A percentile compares a stretch with the other conserved stretches of the same genome.
phyloP scores from a whole-genome alignment of 2,797 vertebrate species.

The Gobio occitaniae region DNA sequence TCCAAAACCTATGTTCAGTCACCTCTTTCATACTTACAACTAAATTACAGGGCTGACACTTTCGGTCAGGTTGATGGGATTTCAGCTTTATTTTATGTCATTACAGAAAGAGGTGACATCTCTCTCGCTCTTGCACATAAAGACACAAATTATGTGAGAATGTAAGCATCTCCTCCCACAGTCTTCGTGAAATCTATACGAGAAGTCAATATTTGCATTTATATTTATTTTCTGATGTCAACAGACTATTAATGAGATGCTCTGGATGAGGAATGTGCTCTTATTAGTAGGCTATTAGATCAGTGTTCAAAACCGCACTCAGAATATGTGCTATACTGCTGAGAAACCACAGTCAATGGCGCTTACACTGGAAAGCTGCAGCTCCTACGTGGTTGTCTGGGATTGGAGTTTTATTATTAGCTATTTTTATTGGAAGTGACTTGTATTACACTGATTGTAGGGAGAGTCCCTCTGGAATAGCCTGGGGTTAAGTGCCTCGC shows the following conservation, averaged over 20 bases:
- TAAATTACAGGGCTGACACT: conserved; percentile 60
- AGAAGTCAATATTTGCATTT: conserved; percentile 46
- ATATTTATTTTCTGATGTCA: conserved; percentile 39
- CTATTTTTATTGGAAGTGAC: conserved; percentile 45
- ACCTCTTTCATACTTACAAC: conserved; percentile 46
- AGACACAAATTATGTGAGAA: conserved; percentile 17
- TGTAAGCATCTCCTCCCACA: conserved; percentile 3
- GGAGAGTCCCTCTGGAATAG: conserved; percentile 38
- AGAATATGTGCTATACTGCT: neutral
- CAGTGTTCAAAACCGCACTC: conserved; percentile 30
- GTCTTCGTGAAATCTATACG: conserved; percentile 29
- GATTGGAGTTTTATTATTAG: conserved; percentile 45
- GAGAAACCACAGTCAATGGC: conserved; percentile 31
- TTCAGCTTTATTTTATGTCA: conserved; percentile 61
- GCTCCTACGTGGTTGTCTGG: conserved; percentile 25
- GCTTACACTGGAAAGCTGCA: conserved; percentile 1
- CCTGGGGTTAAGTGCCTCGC: conserved; percentile 39
- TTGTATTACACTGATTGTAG: conserved; percentile 44
- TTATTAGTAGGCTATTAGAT: conserved; percentile 43
- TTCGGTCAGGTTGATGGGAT: conserved; percentile 62
- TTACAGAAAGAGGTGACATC: conserved; percentile 56
- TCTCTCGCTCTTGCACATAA: conserved; percentile 40
- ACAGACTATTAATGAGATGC: conserved; percentile 41
- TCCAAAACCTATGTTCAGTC: neutral
- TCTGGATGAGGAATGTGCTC: conserved; percentile 32